Evolutionary conservation across 1,140 invertebrate species (phyloP).

Genomic region (Drosophila eugracilis): DNA sequence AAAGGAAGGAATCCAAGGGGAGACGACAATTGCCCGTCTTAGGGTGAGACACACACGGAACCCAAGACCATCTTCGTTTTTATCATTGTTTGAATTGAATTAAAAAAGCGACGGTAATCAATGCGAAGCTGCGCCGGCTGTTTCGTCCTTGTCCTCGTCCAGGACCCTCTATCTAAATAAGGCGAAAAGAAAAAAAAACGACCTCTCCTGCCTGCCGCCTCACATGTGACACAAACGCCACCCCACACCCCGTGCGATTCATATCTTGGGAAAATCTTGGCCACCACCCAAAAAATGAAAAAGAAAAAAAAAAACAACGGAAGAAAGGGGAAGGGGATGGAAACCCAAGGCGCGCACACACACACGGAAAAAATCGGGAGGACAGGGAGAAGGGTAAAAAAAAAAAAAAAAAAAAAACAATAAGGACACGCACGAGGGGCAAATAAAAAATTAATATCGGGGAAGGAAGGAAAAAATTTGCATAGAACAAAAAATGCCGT

Average conservation of each 20-base stretch:
- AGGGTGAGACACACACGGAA: slow-evolving; percentile 33
- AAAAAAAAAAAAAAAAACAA: slow-evolving; percentile 59
- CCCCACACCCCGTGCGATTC: slow-evolving; percentile 33
- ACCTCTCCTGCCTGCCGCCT: slow-evolving; percentile 69
- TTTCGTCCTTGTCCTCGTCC: slow-evolving; percentile 29
- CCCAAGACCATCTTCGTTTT: slow-evolving; percentile 52
- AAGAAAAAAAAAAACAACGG: slow-evolving; percentile 43
- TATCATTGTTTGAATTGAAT: slow-evolving; percentile 81
- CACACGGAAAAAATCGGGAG: slow-evolving; percentile 12
- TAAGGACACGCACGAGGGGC: slow-evolving; percentile 70
- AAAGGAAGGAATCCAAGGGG: slow-evolving; percentile 7
- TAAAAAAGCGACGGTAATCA: slow-evolving; percentile 82
- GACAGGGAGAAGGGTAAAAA: too few species aligned
- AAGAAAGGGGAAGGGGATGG: slow-evolving; percentile 11
- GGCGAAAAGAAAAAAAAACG: slow-evolving; percentile 43
- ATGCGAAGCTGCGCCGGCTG: slow-evolving; percentile 69
- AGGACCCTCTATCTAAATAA: slow-evolving; percentile 50
- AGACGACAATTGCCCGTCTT: slow-evolving; percentile 79
- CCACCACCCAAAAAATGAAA: slow-evolving; percentile 71
- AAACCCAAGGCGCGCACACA: slow-evolving; percentile 10
- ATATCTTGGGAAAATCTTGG: slow-evolving; percentile 84
- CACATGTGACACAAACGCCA: slow-evolving; percentile 69
- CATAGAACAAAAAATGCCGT: slow-evolving; percentile 82
- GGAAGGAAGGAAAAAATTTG: slow-evolving; percentile 74
- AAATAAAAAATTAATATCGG: slow-evolving; percentile 81